A percentile compares a stretch with the other conserved stretches of the same genome.
Conservation (phyloP, 2,888 invertebrate species). For the Scotopteryx bipunctaria region DNA sequence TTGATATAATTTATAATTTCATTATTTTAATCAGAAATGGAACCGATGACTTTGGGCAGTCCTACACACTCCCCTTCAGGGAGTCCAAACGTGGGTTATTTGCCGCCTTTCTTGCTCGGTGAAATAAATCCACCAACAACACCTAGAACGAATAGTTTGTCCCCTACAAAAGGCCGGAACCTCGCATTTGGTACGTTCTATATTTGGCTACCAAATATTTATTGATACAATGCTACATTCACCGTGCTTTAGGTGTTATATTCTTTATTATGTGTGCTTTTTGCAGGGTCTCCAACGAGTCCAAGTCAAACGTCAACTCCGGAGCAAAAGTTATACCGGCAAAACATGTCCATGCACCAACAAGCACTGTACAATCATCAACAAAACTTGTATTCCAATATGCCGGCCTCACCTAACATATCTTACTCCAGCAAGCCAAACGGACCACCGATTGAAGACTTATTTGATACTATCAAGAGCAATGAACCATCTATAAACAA, state of each 20-base stretch:
- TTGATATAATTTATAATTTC: neutral
- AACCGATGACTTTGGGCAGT: conserved; percentile 93
- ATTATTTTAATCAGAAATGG: conserved; percentile 81
- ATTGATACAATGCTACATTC: too few species aligned
- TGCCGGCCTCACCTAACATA: conserved; percentile 57
- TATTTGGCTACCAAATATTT: neutral
- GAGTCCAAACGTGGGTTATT: conserved; percentile 86
- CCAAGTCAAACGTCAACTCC: conserved; percentile 74
- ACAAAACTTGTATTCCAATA: conserved; percentile 56
- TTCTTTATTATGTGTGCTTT: too few species aligned
- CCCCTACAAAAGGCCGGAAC: conserved; percentile 82
- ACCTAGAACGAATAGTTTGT: conserved; percentile 83
- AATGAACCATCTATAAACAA: conserved; percentile 69
- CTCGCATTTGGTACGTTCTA: conserved; percentile 81
- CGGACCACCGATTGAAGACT: conserved; percentile 87
- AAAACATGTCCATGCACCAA: conserved; percentile 76
- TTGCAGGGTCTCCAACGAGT: conserved; percentile 73
- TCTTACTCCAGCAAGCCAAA: conserved; percentile 81
- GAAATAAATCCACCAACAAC: conserved; percentile 85
- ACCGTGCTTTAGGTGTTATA: too few species aligned
- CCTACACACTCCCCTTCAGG: conserved; percentile 88
- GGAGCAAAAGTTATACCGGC: conserved; percentile 75
- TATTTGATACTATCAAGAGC: conserved; percentile 86
- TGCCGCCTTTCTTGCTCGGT: conserved; percentile 91
- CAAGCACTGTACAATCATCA: conserved; percentile 73